Conservation (phyloP, 2,113 vertebrate species). For the Anas platyrhynchos region DNA sequence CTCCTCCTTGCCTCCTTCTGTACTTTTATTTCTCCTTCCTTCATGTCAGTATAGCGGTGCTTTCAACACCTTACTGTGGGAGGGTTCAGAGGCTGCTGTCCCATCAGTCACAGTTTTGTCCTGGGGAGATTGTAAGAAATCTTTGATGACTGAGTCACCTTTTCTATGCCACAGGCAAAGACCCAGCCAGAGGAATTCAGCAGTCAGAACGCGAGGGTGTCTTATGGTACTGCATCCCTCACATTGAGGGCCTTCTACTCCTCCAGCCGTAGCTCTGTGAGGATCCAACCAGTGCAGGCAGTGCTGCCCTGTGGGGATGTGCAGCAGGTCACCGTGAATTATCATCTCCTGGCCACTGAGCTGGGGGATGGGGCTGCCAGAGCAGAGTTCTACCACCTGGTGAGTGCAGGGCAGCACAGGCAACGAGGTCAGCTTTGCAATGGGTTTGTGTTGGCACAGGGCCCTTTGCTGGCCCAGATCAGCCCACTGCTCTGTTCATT, state of each 20-base stretch:
- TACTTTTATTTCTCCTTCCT: too few relatives aligned
- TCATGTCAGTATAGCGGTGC: too few relatives aligned
- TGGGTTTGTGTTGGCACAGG: fast-evolving
- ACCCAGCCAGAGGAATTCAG: background rate
- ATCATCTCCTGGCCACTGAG: background rate
- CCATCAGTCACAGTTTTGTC: background rate
- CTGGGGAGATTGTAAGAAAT: background rate
- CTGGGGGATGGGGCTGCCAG: background rate
- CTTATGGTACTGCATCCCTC: background rate
- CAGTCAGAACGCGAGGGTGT: background rate
- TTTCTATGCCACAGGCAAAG: slow-evolving; percentile 33
- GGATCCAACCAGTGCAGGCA: background rate
- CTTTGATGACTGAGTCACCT: background rate
- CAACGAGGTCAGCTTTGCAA: fast-evolving
- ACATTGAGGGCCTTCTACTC: slow-evolving; percentile 27
- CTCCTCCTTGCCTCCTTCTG: too few relatives aligned
- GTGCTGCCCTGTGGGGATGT: background rate
- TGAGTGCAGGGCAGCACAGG: background rate
- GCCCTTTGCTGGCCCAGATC: background rate
- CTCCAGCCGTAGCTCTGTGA: slow-evolving; percentile 47
- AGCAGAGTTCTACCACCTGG: slow-evolving; percentile 48
- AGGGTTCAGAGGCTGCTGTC: background rate
- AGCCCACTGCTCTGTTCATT: background rate
- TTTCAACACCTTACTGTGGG: background rate
- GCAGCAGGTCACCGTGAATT: slow-evolving; percentile 33